Conservation (phyloP, 1,140 invertebrate species). For the Cherax quadricarinatus region DNA sequence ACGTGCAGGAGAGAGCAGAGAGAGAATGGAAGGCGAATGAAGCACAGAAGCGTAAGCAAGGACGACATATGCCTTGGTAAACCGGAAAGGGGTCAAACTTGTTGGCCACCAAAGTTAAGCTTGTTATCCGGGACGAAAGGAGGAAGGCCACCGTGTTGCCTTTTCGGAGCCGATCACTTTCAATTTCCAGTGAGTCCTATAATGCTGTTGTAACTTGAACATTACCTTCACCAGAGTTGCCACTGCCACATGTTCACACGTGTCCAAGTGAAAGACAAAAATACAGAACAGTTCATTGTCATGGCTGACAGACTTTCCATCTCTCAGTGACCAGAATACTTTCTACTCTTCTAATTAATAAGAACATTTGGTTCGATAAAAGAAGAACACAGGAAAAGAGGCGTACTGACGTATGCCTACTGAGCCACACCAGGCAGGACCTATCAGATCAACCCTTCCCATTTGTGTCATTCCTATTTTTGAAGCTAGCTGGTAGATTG, state of each 20-base stretch:
- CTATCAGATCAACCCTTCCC: no score
- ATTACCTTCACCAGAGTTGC: neutral
- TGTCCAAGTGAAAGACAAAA: no score
- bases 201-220: neutral
- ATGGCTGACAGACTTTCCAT: no score
- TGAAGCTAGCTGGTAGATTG: no score
- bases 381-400: no score
- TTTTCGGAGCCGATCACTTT: neutral
- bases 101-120: neutral
- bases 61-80: neutral
- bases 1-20: neutral
- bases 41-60: neutral
- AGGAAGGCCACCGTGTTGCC: neutral
- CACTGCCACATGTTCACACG: neutral
- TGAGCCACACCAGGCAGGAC: no score
- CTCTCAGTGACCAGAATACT: no score
- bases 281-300: no score
- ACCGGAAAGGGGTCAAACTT: neutral
- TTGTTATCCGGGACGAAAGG: neutral
- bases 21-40: neutral
- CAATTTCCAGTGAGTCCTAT: neutral
- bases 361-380: no score
- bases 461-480: no score
- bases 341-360: no score
- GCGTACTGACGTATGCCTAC: no score